phyloP scores from a whole-genome alignment of 1,140 invertebrate genomes.

The Metaphire vulgaris region DNA sequence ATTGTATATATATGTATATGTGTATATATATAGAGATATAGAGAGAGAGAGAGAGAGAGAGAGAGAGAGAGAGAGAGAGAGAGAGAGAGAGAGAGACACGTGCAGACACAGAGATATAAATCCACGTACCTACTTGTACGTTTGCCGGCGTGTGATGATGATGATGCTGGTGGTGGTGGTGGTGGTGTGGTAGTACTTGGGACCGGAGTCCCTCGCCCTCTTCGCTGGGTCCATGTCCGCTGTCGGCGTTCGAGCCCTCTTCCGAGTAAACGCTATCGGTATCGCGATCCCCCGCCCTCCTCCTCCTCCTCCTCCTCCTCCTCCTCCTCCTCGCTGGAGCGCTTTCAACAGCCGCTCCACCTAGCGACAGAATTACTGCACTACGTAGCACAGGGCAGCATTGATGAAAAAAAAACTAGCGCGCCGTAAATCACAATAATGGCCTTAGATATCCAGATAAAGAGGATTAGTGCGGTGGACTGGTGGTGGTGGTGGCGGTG shows the following conservation, averaged over 20 bases:
- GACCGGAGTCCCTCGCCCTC: constrained; percentile 4
- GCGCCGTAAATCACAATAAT: too few species aligned
- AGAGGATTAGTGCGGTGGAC: not conserved
- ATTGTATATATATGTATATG: not conserved
- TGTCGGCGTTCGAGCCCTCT: constrained; percentile 17
- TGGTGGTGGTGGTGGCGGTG: not conserved
- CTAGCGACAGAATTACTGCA: not conserved
- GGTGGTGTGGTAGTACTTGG: not conserved
- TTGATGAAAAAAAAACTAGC: too few species aligned
- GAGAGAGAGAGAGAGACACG: not conserved
- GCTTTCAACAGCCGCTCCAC: not conserved
- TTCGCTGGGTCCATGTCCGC: constrained; percentile 21
- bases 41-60: not conserved
- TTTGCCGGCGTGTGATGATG: not conserved
- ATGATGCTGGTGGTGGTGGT: not conserved
- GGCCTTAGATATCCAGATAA: not conserved
- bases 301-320: too few species aligned
- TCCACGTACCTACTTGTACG: not conserved
- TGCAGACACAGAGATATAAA: not conserved
- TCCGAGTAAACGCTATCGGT: constrained; percentile 15
- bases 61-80: not conserved
- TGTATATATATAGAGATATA: not conserved
- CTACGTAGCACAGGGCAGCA: too few species aligned
- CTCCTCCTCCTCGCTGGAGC: not conserved
- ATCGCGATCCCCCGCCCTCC: too few species aligned